Base-by-base conservation (phyloP, 2,888 invertebrate genomes). In the Gnatocerus cornutus region DNA sequence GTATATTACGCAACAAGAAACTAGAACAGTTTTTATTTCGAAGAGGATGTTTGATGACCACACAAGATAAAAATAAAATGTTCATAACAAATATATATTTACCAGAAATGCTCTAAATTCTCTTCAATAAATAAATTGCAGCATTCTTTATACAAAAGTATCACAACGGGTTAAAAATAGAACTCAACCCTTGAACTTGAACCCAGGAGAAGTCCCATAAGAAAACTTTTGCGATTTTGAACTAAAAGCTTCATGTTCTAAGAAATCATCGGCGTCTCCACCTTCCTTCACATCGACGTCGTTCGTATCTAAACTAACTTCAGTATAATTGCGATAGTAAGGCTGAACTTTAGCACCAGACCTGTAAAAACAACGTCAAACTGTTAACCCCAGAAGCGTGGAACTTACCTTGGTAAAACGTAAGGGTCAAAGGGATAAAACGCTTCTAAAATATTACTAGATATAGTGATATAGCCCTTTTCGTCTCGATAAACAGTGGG, bases 351-450 rank as follows among this genome's bases (percentile, higher is more conserved):
- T 79, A 41, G 69, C 69, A 13, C 77, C 73, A 27, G 79, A 80
- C 48, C 80, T 41, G 33, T 0, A 53, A 37, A 12, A 37, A 52
- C 48, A 33, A 9, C 4, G 21, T 52, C n/a, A 14, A 46, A 43
- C 3, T 6, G 2, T 43, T 8, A 52, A 52, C 0, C 4, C 29
- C n/a, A 29, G 1, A 5, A 43, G 4, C 9, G 29, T 13, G 48
- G 6, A 33, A 68, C 71, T 71, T 80, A 92, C 91, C 87, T 88
- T 76, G 90, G 89, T 48, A 98, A 86, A 10, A 92, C 84, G 81
- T 93, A 97, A 0, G 96, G 96, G 85, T 97, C 97, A 81, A 97
- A 98, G 0, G 98, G 98, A 82, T 96, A 98, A 87, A 93, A 96
- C 1, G 89, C 85, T 59, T 79, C 86, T 63, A 87, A 86, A 9